Evolutionary conservation across 2,888 invertebrate species (phyloP).

Genomic region (Hartigia nigra): DNA sequence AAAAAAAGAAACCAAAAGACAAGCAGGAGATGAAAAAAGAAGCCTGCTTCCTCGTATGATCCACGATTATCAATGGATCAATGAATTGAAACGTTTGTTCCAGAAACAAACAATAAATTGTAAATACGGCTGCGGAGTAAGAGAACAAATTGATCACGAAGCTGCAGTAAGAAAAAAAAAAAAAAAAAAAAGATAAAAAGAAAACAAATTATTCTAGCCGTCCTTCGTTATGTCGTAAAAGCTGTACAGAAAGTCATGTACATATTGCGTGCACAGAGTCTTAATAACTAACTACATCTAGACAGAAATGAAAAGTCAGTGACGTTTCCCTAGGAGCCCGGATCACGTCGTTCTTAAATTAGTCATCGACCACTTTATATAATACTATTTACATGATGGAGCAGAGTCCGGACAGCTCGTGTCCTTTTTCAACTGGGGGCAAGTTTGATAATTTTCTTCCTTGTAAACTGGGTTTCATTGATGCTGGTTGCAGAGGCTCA

Average conservation of each 20-base stretch:
- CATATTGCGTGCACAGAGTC: conserved; percentile 7
- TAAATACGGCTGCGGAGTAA: not conserved
- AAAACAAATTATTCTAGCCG: conserved; percentile 1
- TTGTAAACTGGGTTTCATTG: conserved; percentile 75
- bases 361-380: not conserved
- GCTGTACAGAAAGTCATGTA: conserved; percentile 46
- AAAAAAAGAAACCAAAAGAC: not conserved
- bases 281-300: not conserved
- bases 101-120: not conserved
- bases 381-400: conserved; percentile 78
- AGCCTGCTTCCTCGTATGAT: not conserved
- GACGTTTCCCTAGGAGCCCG: not conserved
- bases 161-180: conserved; percentile 11
- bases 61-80: conserved; percentile 37
- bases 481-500: conserved; percentile 51
- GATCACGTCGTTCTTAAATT: not conserved
- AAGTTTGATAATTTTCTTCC: conserved; percentile 77
- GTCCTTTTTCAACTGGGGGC: conserved; percentile 79
- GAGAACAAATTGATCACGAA: not conserved
- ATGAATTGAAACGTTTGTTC: not conserved
- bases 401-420: conserved; percentile 87
- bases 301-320: not conserved
- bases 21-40: not conserved
- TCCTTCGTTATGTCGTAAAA: conserved; percentile 44
- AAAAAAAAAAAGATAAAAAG: conserved; percentile 18